These are phyloP conservation scores for Dendropsophus ebraccatus DNA, from an alignment of 2,113 vertebrate species.

Conservation along the genomic window DNA sequence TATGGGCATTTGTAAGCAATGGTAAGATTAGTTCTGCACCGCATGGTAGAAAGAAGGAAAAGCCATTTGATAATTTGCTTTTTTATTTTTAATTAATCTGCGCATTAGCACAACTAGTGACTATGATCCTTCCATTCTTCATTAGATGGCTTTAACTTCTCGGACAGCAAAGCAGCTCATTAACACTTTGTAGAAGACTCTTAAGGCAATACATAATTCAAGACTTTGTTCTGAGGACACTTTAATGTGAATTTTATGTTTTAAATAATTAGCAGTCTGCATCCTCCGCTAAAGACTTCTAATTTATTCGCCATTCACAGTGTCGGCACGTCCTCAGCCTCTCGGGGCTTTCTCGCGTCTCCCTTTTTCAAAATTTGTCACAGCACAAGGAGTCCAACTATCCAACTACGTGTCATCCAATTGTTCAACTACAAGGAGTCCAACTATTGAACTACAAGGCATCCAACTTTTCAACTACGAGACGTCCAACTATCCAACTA, in stretches of 20 bases:
- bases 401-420: too few relatives aligned
- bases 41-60: background rate
- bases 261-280: conserved; percentile 18
- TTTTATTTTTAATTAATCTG: conserved; percentile 10
- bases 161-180: background rate
- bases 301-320: background rate
- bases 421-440: too few relatives aligned
- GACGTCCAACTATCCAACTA: too few relatives aligned
- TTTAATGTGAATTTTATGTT: background rate
- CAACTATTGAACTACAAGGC: too few relatives aligned
- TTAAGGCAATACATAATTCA: conserved; percentile 7
- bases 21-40: conserved; percentile 3
- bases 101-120: background rate
- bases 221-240: background rate
- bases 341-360: background rate
- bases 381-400: background rate
- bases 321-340: background rate
- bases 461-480: too few relatives aligned
- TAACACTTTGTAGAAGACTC: background rate
- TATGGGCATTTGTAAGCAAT: background rate
- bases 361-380: background rate
- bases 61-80: background rate
- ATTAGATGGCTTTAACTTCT: background rate
- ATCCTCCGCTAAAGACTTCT: background rate
- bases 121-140: background rate